phyloP scores from a whole-genome alignment of 2,797 vertebrate genomes.

The Eidolon dupreanum region DNA sequence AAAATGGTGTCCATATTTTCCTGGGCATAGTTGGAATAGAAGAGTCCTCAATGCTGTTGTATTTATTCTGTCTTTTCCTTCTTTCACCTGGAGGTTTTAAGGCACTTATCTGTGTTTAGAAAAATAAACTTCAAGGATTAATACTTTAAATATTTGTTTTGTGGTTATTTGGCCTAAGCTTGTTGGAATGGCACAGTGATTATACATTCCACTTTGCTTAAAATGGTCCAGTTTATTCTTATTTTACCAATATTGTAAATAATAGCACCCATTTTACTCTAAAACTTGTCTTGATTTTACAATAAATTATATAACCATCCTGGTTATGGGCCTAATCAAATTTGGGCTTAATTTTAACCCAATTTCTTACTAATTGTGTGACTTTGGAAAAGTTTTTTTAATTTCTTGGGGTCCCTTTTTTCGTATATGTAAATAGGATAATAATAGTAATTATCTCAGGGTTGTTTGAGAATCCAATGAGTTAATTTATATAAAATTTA shows the following conservation, averaged over 20 bases:
- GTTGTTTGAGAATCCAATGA: too few species aligned
- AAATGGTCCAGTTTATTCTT: neutral
- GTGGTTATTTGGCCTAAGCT: neutral
- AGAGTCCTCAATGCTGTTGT: neutral
- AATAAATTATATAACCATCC: neutral
- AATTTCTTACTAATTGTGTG: neutral
- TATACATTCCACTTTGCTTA: neutral
- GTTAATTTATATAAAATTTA: neutral
- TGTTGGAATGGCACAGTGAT: neutral
- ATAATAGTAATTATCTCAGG: too few species aligned
- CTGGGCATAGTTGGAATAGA: neutral
- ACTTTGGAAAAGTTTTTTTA: neutral
- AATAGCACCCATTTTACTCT: neutral
- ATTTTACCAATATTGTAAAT: neutral
- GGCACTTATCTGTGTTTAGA: neutral
- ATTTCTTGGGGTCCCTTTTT: neutral
- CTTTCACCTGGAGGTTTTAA: neutral
- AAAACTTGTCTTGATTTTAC: neutral
- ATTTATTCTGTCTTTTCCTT: neutral
- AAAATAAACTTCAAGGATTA: neutral
- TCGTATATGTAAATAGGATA: too few species aligned
- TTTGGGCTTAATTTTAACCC: neutral
- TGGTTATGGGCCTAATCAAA: neutral
- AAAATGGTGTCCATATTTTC: neutral
- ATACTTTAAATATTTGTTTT: neutral